Base-by-base conservation (phyloP, 2,797 vertebrate genomes). In the Sphaeramia orbicularis region DNA sequence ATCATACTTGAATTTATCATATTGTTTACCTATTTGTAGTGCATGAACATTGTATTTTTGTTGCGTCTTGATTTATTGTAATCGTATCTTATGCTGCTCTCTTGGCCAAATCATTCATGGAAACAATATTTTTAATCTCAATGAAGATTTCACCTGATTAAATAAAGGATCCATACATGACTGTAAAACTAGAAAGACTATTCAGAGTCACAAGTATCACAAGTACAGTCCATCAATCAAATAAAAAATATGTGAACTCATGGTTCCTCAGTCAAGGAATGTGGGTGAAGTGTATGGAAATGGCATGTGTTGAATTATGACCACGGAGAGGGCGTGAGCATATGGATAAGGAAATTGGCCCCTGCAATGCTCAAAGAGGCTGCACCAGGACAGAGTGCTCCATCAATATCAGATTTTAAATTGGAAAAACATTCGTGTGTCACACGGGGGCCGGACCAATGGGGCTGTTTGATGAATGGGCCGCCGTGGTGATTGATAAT, bases 401-500 rank as follows among this genome's bases (percentile, higher is more conserved):
- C 83, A 93, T 91, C 90, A 92, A 89, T 87, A 91, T 92, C 89
- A 92, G 78, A 88, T 91, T 89, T 90, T 90, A 89, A 90, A 90
- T 89, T 91, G 88, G 86, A 91, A 90, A 88, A 90, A 88, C 72
- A 68, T 87, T 90, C 85, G 79, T 77, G 71, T 85, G 88, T 88
- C 85, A 83, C 70, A 71, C 71, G 76, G 78, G 86, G 89, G 86
- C 70, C 36, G 69, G 73, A 80, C 83, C 66, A 21, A 58, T 4
- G 24, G 70, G 77, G 52, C 76, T 50, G 40, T 50, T 88, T 93
- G 92, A 92, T 92, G 78, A 87, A 92, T 91, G 72, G 70, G 81
- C 78, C 76, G 38, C 80, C 84, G 51, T 15, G 24, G 74, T 90
- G 90, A 93, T 90, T 87, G 87, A 92, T 92, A 85, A 86, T 87